Evolutionary conservation across 2,888 invertebrate genomes (phyloP).

Genomic region (Amorpha juglandis): DNA sequence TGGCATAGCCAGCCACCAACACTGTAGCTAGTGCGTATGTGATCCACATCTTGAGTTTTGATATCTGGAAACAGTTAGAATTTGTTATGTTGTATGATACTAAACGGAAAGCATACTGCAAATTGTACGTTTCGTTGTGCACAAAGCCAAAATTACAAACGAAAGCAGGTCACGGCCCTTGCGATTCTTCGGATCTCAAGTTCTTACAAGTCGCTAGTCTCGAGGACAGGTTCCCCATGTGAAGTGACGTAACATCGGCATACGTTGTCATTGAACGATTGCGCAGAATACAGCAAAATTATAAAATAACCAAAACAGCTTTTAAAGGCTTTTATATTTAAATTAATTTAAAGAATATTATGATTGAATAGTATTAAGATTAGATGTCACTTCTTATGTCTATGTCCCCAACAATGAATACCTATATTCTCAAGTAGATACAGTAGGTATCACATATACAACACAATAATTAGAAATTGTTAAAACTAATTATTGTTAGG

Average conservation of each 20-base stretch:
- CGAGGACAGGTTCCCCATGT: conserved; percentile 61
- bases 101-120: conserved; percentile 4
- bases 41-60: conserved; percentile 56
- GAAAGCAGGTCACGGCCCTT: conserved; percentile 72
- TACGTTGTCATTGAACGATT: conserved; percentile 50
- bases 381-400: too few species aligned
- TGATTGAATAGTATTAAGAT: too few species aligned
- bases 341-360: background rate
- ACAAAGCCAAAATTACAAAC: conserved; percentile 47
- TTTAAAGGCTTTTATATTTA: conserved; percentile 1
- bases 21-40: conserved; percentile 54
- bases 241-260: conserved; percentile 58
- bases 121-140: conserved; percentile 8
- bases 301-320: conserved; percentile 30
- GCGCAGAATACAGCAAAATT: conserved; percentile 54
- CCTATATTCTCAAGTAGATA: too few species aligned
- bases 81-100: background rate
- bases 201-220: conserved; percentile 57
- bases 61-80: conserved; percentile 22
- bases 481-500: too few species aligned
- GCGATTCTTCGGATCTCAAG: conserved; percentile 65
- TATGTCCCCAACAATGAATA: too few species aligned
- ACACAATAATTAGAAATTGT: too few species aligned
- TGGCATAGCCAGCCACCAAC: conserved; percentile 58
- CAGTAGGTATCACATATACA: too few species aligned